phyloP scores from a whole-genome alignment of 2,888 invertebrate species.

The Shargacucullia verbasci region DNA sequence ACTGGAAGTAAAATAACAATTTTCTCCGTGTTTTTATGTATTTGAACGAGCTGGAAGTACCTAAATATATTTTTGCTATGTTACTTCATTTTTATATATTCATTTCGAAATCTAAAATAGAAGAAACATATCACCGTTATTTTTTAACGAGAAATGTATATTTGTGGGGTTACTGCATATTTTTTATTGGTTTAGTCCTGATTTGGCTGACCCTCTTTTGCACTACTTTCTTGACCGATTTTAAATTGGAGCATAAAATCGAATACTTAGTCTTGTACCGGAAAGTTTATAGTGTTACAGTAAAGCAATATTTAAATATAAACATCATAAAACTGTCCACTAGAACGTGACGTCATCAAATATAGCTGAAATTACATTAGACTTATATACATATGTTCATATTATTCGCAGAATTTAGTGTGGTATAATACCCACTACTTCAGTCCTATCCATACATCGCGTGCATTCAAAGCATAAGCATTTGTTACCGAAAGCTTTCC shows the following conservation, averaged over 20 bases:
- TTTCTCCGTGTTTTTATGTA: neutral
- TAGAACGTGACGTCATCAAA: constrained; percentile 25
- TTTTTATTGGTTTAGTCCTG: neutral
- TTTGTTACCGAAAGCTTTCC: constrained; percentile 86
- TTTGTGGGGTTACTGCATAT: too few species aligned
- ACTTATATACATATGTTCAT: too few species aligned
- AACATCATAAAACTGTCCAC: constrained; percentile 12
- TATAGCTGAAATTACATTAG: constrained; percentile 19
- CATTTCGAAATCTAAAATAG: too few species aligned
- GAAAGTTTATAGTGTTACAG: neutral
- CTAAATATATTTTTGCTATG: too few species aligned
- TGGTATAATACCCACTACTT: constrained; percentile 18
- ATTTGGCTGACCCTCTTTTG: neutral
- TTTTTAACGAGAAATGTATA: too few species aligned
- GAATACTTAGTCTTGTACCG: neutral
- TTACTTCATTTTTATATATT: too few species aligned
- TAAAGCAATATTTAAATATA: constrained; percentile 13
- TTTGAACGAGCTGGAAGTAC: neutral
- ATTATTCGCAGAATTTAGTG: constrained; percentile 8
- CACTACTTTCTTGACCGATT: neutral
- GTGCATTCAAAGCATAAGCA: constrained; percentile 83
- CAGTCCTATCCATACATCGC: constrained; percentile 72
- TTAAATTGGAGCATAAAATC: neutral
- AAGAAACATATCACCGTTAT: too few species aligned
- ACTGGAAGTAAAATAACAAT: neutral